phyloP scores from a whole-genome alignment of 2,797 vertebrate genomes.

The Pseudopleuronectes americanus region DNA sequence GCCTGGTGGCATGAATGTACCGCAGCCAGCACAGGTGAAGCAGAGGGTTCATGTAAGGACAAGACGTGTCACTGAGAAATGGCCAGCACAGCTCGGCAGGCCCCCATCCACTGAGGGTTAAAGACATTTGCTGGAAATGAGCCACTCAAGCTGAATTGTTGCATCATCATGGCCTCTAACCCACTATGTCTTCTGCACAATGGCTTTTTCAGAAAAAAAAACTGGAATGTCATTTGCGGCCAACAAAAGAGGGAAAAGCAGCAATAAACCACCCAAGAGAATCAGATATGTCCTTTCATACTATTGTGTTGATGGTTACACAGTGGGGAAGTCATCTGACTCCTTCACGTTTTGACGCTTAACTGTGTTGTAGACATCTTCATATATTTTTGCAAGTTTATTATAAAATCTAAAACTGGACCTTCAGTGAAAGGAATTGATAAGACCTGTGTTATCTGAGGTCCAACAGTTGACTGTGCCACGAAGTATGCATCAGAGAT shows the following conservation, averaged over 20 bases:
- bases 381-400: no score
- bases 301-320: background rate
- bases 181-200: conserved; percentile 63
- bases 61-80: background rate
- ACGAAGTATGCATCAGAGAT: background rate
- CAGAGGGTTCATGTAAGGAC: conserved; percentile 3
- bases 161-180: conserved; percentile 72
- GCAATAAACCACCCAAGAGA: conserved; percentile 28
- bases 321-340: background rate
- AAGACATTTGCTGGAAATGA: conserved; percentile 30
- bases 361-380: background rate
- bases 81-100: background rate
- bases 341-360: background rate
- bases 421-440: background rate
- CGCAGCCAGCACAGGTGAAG: background rate
- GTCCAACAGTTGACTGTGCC: background rate
- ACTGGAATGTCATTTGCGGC: conserved; percentile 40
- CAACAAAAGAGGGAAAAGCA: conserved; percentile 49
- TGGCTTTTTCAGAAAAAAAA: conserved; percentile 60
- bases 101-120: conserved; percentile 8
- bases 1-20: background rate
- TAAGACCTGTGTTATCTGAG: background rate
- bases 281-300: conserved; percentile 19
- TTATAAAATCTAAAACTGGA: background rate
- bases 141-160: conserved; percentile 42